These are phyloP conservation scores for Rissa tridactyla DNA, from an alignment of 2,113 vertebrate species.

Conservation along the genomic window DNA sequence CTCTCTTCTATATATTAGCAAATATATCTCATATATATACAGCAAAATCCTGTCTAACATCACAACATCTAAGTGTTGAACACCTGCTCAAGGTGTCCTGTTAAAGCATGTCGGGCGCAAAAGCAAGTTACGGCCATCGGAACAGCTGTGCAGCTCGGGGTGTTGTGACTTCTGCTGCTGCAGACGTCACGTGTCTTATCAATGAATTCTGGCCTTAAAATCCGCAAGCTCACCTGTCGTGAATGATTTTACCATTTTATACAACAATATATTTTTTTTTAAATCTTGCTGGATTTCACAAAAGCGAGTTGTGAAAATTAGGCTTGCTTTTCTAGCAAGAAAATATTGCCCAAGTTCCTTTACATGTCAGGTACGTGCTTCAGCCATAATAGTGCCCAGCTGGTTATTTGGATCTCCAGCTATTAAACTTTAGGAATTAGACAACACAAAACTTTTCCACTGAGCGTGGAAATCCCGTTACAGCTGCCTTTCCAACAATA, in stretches of 20 bases:
- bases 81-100: background rate
- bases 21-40: background rate
- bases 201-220: background rate
- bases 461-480: background rate
- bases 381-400: background rate
- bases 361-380: background rate
- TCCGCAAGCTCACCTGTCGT: background rate
- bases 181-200: background rate
- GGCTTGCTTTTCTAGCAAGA: background rate
- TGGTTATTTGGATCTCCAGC: background rate
- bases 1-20: background rate
- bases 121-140: background rate
- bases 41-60: background rate
- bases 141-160: background rate
- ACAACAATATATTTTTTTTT: background rate
- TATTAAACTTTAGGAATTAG: background rate
- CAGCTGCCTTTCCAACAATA: background rate
- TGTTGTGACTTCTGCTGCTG: background rate
- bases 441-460: background rate
- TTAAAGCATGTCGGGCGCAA: accelerated
- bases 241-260: background rate
- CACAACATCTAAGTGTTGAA: background rate
- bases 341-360: background rate
- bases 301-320: background rate
- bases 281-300: background rate